Evolutionary conservation across 1,140 invertebrate species (phyloP).

Genomic region (Hyposmocoma kahamanoa): DNA sequence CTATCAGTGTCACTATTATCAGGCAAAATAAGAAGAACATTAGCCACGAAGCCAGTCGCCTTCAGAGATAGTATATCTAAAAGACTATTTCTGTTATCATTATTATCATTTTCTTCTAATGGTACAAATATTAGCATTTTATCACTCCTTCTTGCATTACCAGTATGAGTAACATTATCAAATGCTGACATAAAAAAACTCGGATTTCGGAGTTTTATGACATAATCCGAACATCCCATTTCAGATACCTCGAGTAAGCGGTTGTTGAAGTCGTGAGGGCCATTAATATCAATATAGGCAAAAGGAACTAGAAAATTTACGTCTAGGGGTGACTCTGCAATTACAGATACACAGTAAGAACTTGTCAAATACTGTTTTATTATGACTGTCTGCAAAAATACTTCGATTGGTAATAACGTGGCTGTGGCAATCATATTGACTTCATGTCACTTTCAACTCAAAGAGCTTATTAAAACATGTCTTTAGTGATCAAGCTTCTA

Average conservation of each 20-base stretch:
- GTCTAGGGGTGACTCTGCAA: slow-evolving; percentile 30
- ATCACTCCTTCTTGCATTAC: slow-evolving; percentile 45
- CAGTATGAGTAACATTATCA: slow-evolving; percentile 37
- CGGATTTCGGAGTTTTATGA: slow-evolving; percentile 37
- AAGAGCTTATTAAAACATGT: too few species aligned
- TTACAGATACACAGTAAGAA: slow-evolving; percentile 41
- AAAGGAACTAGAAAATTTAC: slow-evolving; percentile 14
- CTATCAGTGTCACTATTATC: slow-evolving; percentile 6
- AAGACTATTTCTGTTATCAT: slow-evolving; percentile 8
- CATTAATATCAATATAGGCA: slow-evolving; percentile 29
- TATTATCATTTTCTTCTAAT: slow-evolving; percentile 10
- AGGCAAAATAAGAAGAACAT: slow-evolving; percentile 42
- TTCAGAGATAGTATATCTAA: slow-evolving; percentile 36
- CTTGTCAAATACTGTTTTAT: slow-evolving; percentile 33
- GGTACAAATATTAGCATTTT: slow-evolving; percentile 49
- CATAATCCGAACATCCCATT: slow-evolving; percentile 56
- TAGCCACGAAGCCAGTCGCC: slow-evolving; percentile 38
- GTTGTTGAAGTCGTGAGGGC: slow-evolving; percentile 20
- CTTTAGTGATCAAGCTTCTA: too few species aligned
- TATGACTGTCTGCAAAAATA: slow-evolving; percentile 39
- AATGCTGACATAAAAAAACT: slow-evolving; percentile 40
- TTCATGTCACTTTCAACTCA: too few species aligned
- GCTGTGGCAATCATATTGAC: too few species aligned
- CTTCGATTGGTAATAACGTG: slow-evolving; percentile 30
- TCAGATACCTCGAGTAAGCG: slow-evolving; percentile 40